Evolutionary conservation across 2,888 invertebrate species (phyloP).

Genomic region (Miltochrista miniata): DNA sequence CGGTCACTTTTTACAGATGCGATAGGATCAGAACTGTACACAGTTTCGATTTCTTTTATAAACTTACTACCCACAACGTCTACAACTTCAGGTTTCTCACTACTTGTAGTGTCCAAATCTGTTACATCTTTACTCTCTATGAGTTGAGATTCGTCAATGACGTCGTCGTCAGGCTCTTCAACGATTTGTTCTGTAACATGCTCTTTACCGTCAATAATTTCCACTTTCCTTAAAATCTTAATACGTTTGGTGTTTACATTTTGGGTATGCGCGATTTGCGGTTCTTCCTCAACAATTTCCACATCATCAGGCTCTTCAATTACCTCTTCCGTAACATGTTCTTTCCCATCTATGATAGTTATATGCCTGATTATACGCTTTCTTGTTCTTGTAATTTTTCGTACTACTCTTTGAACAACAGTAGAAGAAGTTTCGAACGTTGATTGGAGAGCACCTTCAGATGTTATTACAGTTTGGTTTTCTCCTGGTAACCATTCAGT

Average conservation of each 20-base stretch:
- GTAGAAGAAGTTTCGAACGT: slow-evolving; percentile 74
- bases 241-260: slow-evolving; percentile 61
- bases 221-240: slow-evolving; percentile 87
- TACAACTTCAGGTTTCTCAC: neutral
- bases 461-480: slow-evolving; percentile 28
- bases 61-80: too few relatives aligned
- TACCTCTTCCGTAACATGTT: slow-evolving; percentile 91
- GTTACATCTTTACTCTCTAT: neutral
- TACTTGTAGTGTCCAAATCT: neutral
- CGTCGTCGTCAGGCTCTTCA: slow-evolving; percentile 89
- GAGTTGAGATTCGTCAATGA: neutral
- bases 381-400: slow-evolving; percentile 88
- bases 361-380: slow-evolving; percentile 89
- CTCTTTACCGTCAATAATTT: slow-evolving; percentile 92
- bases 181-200: slow-evolving; percentile 91
- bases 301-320: slow-evolving; percentile 93
- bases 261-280: slow-evolving; percentile 53
- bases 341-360: slow-evolving; percentile 91
- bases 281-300: slow-evolving; percentile 87
- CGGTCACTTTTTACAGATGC: too few relatives aligned
- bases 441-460: slow-evolving; percentile 51
- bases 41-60: too few relatives aligned
- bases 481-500: slow-evolving; percentile 35
- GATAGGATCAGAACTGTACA: too few relatives aligned
- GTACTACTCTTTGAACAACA: slow-evolving; percentile 90